Conservation (phyloP, 2,888 invertebrate species). For the Flexamia atlantica region DNA sequence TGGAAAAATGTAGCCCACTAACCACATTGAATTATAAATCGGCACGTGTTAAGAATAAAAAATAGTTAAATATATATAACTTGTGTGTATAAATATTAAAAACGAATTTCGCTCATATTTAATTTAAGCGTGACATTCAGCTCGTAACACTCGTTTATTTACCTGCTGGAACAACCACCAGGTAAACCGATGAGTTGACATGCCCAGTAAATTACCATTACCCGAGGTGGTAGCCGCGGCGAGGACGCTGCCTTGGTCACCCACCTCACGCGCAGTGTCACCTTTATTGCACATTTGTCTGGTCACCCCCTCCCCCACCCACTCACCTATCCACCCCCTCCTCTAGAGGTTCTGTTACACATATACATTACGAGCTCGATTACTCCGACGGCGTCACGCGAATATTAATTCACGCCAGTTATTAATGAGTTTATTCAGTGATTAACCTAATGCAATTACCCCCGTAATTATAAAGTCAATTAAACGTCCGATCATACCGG, state of each 20-base stretch:
- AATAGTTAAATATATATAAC: too few relatives aligned
- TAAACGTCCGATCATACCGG: neutral
- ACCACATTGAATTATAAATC: too few relatives aligned
- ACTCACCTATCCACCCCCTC: slow-evolving; percentile 14
- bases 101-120: too few relatives aligned
- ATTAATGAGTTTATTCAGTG: slow-evolving; percentile 36
- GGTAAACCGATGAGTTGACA: slow-evolving; percentile 9
- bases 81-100: too few relatives aligned
- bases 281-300: slow-evolving; percentile 56
- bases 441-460: slow-evolving; percentile 46
- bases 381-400: slow-evolving; percentile 20
- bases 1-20: too few relatives aligned
- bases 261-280: slow-evolving; percentile 45
- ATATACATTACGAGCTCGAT: neutral
- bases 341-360: slow-evolving; percentile 17
- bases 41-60: too few relatives aligned
- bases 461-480: slow-evolving; percentile 42
- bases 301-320: neutral
- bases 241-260: neutral
- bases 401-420: slow-evolving; percentile 32
- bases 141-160: neutral
- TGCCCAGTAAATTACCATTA: slow-evolving; percentile 8
- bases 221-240: neutral
- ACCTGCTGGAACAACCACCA: neutral
- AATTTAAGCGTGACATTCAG: too few relatives aligned